Base-by-base conservation (phyloP, 1,140 invertebrate species). In the Vanessa atalanta region DNA sequence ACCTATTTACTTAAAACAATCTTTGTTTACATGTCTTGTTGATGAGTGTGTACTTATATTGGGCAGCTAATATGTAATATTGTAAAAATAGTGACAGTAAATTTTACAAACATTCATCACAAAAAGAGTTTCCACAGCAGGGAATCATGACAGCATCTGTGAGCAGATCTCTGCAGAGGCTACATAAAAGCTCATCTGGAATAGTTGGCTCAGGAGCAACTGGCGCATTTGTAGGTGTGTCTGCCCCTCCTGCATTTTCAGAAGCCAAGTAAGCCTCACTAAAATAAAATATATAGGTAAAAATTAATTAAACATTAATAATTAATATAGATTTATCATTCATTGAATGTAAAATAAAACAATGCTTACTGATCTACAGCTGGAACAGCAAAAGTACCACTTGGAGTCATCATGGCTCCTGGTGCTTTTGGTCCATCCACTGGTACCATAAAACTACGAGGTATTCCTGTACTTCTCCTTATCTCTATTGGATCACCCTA, bases 111-210 rank as follows among this genome's bases (percentile, higher is more conserved):
- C 98, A 99, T 93, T 99, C 98, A 94, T 99, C 98, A 93, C 99
- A 99, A 93, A 98, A 99, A 31, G 98, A 99, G 90, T 98, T 98
- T 16, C 98, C 98, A 92, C 98, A 99, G 87, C 99, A 99, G 2
- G 98, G 97, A 88, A 98, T 98, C 94, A 99, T 96, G 14, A 99
- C 98, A 68, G 98, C 98, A 94, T 99, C 98, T 0, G 96, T 96
- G 67, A 99, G 94, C n/a, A 99, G 91, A 92, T 99, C 97, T 66
- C 97, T 95, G 91, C 99, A 99, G 50, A 99, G 95, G 51, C 95
- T 96, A 91, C 99, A 99, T 51, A 98, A 92, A 37, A 99, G 92
- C 88, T 99, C 98, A 77, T 97, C 96, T 0, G 98, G 98, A 73
- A 99, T 97, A 84, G 96, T 95, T 11, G 96, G 95, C 83, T 96